These are phyloP conservation scores for Xiphydria camelus DNA, from an alignment of 2,888 invertebrate species.

Conservation along the genomic window DNA sequence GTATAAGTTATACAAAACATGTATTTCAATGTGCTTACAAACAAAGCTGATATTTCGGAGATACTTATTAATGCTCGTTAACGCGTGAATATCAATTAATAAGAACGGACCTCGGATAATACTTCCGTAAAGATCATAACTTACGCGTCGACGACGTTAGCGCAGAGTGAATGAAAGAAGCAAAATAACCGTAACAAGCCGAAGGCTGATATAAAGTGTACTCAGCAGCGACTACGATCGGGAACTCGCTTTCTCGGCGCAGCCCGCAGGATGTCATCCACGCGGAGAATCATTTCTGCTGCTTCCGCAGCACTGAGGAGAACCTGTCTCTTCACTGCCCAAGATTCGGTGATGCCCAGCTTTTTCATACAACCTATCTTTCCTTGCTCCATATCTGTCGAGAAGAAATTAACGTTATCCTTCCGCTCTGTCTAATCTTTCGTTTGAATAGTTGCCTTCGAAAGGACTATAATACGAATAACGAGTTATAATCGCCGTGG, in stretches of 20 bases:
- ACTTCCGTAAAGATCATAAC: too few species aligned
- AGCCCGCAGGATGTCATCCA: slow-evolving; percentile 94
- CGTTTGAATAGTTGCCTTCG: too few species aligned
- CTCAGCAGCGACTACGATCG: slow-evolving; percentile 84
- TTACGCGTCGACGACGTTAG: background rate
- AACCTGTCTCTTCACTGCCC: slow-evolving; percentile 95
- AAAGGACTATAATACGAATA: too few species aligned
- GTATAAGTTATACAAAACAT: too few species aligned
- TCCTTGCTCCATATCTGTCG: slow-evolving; percentile 85
- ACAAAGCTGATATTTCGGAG: too few species aligned
- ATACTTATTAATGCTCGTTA: slow-evolving; percentile 10
- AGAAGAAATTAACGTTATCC: slow-evolving; percentile 12
- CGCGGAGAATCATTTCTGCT: slow-evolving; percentile 97
- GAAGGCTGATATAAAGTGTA: background rate
- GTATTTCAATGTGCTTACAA: too few species aligned
- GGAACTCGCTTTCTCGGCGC: slow-evolving; percentile 86
- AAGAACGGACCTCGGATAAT: too few species aligned
- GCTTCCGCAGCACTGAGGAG: slow-evolving; percentile 93
- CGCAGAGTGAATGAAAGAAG: slow-evolving; percentile 3
- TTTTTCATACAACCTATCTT: slow-evolving; percentile 86
- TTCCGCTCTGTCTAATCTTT: too few species aligned
- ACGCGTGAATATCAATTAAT: too few species aligned
- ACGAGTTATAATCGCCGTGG: background rate
- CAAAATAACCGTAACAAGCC: background rate
- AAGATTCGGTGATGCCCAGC: slow-evolving; percentile 95